These are phyloP conservation scores for Rhabdomys pumilio DNA, from an alignment of 2,797 vertebrate species.

Conservation along the genomic window DNA sequence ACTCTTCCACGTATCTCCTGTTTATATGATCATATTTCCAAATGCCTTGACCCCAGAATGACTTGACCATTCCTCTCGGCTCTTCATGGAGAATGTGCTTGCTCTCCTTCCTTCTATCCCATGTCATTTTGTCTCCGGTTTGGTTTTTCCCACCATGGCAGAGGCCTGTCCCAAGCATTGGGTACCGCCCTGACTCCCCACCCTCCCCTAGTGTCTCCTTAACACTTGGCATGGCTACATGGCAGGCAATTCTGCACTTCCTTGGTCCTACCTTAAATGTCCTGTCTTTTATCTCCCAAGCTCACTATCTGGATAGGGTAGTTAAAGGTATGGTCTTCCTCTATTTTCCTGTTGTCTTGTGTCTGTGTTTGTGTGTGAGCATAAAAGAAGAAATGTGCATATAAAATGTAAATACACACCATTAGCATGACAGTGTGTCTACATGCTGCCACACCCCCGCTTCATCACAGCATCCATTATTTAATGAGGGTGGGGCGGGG, in stretches of 20 bases:
- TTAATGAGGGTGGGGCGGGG: constrained; percentile 78
- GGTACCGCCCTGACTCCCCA: background rate
- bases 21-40: constrained; percentile 65
- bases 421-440: constrained; percentile 83
- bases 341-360: constrained; percentile 90
- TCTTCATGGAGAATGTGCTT: constrained; percentile 84
- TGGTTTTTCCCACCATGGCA: constrained; percentile 82
- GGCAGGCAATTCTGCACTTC: constrained; percentile 89
- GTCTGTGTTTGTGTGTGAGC: constrained; percentile 73
- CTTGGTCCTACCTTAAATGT: constrained; percentile 98
- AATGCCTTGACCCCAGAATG: constrained; percentile 76
- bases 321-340: constrained; percentile 99
- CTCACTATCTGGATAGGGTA: constrained; percentile 99
- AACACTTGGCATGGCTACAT: constrained; percentile 87
- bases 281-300: constrained; percentile 99
- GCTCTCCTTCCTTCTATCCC: constrained; percentile 76
- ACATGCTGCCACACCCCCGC: constrained; percentile 79
- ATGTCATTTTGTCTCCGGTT: constrained; percentile 74
- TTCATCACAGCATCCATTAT: constrained; percentile 79
- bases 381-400: constrained; percentile 49
- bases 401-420: constrained; percentile 68
- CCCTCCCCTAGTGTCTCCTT: constrained; percentile 84
- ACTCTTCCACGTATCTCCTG: constrained; percentile 70
- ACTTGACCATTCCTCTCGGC: constrained; percentile 67
- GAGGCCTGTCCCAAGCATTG: constrained; percentile 78